Percentiles rank a stretch among this genome's conserved stretches.
phyloP scores from a whole-genome alignment of 2,113 vertebrate genomes.

The Aptenodytes patagonicus region DNA sequence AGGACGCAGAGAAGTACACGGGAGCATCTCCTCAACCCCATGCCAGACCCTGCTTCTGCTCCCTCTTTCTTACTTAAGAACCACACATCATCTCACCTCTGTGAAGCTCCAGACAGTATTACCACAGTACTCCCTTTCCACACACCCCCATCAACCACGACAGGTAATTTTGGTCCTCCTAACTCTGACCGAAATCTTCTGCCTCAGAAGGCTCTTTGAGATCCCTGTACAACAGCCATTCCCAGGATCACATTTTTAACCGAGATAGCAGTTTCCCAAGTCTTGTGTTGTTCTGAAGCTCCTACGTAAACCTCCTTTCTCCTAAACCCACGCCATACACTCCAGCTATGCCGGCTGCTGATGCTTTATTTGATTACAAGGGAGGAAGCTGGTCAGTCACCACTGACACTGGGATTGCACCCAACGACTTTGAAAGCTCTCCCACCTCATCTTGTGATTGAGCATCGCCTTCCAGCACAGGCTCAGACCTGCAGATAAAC shows the following conservation, averaged over 20 bases:
- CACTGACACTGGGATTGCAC: accelerated
- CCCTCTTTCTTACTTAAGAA: no score
- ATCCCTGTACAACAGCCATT: background rate
- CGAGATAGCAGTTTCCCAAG: background rate
- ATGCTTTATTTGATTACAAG: background rate
- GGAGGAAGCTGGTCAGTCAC: background rate
- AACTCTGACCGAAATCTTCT: background rate
- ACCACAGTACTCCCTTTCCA: background rate
- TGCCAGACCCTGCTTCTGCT: background rate
- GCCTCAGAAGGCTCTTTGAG: background rate
- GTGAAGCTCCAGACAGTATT: background rate
- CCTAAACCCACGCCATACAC: background rate
- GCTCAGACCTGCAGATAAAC: background rate
- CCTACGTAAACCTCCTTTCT: background rate
- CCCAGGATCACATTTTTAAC: background rate
- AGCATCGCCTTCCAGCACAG: background rate
- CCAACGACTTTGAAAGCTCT: background rate
- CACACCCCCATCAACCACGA: no score
- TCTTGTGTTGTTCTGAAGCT: background rate
- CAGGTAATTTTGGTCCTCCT: background rate
- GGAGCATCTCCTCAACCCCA: background rate
- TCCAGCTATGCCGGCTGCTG: background rate
- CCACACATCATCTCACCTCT: background rate
- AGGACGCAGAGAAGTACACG: accelerated
- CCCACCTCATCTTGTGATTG: background rate